Base-by-base conservation (phyloP, 2,797 vertebrate species). In the Botia kubotai region DNA sequence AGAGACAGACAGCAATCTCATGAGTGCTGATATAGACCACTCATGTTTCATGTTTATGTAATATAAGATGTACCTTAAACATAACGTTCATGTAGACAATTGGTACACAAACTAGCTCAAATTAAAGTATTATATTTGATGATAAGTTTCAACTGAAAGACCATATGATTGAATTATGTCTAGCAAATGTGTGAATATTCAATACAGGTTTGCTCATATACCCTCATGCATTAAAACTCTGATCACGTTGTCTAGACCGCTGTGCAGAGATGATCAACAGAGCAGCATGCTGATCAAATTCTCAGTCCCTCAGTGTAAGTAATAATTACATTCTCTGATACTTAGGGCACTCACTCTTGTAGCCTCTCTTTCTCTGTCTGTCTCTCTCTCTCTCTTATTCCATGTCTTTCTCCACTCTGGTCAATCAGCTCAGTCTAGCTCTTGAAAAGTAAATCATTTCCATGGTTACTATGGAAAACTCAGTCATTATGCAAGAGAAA, bases 381-480 rank as follows among this genome's bases (percentile, higher is more conserved):
- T 36, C 43, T 60, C 11, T 62, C 65, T 52, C 6, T 21, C 12
- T 62, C 14, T 55, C 69, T 33, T 6, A 16, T 19, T 29, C 33
- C 29, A 11, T n/a, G 39, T n/a, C 73, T 69, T 48, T 46, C 7
- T 70, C 26, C 57, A 63, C 17, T 10, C 26, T 73, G 62, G 21
- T 69, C 75, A 69, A 36, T 26, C 39, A 3, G 5, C 23, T 55
- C 17, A 33, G n/a, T 8, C 46, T 77, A 52, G 14, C 36, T 68
- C 2, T 55, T 23, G 13, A 17, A 13, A 17, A 23, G 19, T 39
- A 70, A 33, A 33, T 71, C 17, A 3, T 86, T 33, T 70, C 72
- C 72, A 83, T 76, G 68, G 84, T 79, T 81, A 79, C 75, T 72
- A 75, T 70, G 23, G 23, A 70, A 60, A 72, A 83, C 71, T 72